These are phyloP conservation scores for Holothuria scabra DNA, from an alignment of 53 echinoderm and acorn worm genomes.

Conservation along the genomic window DNA sequence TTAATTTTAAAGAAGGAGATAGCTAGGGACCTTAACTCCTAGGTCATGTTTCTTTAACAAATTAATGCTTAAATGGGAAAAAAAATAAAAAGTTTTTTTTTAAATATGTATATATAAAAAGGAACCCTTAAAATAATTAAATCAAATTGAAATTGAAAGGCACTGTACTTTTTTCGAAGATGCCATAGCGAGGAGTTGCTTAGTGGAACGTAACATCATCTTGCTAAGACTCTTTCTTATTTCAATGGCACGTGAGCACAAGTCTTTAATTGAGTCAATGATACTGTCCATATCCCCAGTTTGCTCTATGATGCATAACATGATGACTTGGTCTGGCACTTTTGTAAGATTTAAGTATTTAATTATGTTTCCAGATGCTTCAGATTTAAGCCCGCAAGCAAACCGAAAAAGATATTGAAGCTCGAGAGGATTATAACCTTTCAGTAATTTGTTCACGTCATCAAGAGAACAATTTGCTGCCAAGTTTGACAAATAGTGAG, in stretches of 20 bases:
- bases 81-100: no score
- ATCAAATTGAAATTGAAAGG: no score
- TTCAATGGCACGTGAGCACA: neutral
- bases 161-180: neutral
- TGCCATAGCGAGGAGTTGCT: constrained; percentile 1
- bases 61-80: no score
- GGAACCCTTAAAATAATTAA: no score
- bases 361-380: neutral
- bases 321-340: neutral
- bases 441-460: neutral
- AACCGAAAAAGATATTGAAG: constrained; percentile 2
- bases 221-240: neutral
- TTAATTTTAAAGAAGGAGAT: no score
- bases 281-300: neutral
- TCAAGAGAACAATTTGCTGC: neutral
- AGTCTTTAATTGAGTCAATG: neutral
- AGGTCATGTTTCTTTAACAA: no score
- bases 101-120: no score
- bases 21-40: no score
- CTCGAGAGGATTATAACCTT: neutral
- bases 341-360: neutral
- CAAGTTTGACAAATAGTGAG: neutral
- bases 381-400: neutral
- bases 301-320: constrained; percentile 22
- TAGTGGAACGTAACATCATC: neutral